Conservation (phyloP, 2,113 vertebrate genomes). For the Motacilla tschutschensis region DNA sequence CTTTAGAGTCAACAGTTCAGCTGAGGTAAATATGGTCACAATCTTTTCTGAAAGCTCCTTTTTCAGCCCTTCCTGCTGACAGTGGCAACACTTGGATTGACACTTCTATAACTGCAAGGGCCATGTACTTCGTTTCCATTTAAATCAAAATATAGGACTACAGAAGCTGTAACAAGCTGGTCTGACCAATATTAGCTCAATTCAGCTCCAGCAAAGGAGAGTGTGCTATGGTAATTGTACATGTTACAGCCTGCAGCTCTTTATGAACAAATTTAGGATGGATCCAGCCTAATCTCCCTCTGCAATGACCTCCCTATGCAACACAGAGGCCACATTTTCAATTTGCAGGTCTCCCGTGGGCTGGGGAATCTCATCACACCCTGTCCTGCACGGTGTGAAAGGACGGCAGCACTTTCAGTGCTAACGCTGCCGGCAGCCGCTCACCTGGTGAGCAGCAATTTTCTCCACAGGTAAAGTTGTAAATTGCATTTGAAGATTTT, state of each 20-base stretch:
- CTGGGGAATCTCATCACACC: slow-evolving; percentile 50
- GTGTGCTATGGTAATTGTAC: background rate
- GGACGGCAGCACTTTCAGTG: background rate
- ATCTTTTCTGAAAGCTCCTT: background rate
- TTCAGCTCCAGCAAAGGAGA: background rate
- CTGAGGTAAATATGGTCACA: background rate
- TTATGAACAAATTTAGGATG: slow-evolving; percentile 26
- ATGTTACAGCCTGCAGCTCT: background rate
- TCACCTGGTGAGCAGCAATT: slow-evolving; percentile 41
- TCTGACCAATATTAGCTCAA: background rate
- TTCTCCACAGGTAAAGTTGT: slow-evolving; percentile 49
- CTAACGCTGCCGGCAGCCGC: background rate
- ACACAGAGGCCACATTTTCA: slow-evolving; percentile 38
- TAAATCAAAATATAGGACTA: slow-evolving; percentile 12
- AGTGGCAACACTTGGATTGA: background rate
- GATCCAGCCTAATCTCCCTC: background rate
- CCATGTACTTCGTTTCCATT: background rate
- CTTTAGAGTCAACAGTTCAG: background rate
- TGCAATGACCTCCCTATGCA: background rate
- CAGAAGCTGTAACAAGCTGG: background rate
- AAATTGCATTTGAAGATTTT: slow-evolving; percentile 46
- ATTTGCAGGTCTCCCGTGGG: slow-evolving; percentile 49
- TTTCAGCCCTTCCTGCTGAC: slow-evolving; percentile 1
- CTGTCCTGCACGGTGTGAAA: background rate
- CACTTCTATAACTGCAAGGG: background rate